phyloP scores from a whole-genome alignment of 2,888 invertebrate genomes.

The Dermolepida albohirtum region DNA sequence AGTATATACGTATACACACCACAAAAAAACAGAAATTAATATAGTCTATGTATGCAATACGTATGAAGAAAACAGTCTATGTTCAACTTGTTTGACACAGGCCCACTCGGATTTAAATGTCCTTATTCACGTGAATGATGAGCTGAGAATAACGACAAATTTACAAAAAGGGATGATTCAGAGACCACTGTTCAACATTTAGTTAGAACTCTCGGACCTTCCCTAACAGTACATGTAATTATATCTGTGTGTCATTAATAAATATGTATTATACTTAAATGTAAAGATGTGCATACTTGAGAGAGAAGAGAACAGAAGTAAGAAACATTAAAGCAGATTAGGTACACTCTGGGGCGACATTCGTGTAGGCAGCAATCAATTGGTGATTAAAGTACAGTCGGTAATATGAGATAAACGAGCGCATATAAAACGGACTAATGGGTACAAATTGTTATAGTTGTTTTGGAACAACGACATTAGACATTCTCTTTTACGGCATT shows the following conservation, averaged over 20 bases:
- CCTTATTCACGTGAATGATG: no score
- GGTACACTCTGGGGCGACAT: conserved; percentile 6
- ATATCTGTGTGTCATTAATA: conserved; percentile 19
- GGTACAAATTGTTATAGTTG: no score
- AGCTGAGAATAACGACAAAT: no score
- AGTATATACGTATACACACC: background rate
- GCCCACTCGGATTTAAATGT: no score
- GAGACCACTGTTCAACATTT: background rate
- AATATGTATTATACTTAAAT: background rate
- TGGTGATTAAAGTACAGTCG: conserved; percentile 23
- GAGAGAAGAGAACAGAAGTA: conserved; percentile 11
- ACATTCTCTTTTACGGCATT: no score
- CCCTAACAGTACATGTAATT: background rate
- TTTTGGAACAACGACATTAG: no score
- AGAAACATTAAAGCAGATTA: conserved; percentile 30
- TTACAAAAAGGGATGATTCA: no score
- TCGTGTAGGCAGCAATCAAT: conserved; percentile 31
- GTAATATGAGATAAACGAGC: background rate
- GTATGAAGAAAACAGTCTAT: no score
- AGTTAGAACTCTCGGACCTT: background rate
- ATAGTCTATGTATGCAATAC: no score
- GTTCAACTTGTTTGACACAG: no score
- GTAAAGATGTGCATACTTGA: conserved; percentile 8
- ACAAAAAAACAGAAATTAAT: background rate
- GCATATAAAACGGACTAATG: no score